Conservation (phyloP, 2,113 vertebrate species). For the Phycodurus eques region DNA sequence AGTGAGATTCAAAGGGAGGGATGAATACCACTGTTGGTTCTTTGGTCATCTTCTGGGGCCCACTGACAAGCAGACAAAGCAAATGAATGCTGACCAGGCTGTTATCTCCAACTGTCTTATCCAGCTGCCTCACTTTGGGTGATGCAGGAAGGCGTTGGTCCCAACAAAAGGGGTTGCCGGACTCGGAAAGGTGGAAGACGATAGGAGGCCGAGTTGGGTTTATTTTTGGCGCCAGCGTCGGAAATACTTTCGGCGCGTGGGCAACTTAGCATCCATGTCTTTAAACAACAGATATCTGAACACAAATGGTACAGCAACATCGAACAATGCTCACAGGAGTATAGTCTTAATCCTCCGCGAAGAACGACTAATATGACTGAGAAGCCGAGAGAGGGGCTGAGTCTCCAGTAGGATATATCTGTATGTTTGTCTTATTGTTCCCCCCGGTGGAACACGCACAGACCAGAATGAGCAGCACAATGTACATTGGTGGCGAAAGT, state of each 20-base stretch:
- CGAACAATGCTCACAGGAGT: too few relatives aligned
- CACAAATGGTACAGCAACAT: too few relatives aligned
- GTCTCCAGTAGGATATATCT: too few relatives aligned
- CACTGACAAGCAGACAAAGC: slow-evolving; percentile 9
- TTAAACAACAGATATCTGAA: too few relatives aligned
- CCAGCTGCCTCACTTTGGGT: neutral
- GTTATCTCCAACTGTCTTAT: neutral
- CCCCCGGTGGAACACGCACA: too few relatives aligned
- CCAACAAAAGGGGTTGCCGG: neutral
- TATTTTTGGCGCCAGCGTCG: neutral
- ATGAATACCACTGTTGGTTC: slow-evolving; percentile 32
- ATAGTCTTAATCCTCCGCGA: too few relatives aligned
- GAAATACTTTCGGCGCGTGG: too few relatives aligned
- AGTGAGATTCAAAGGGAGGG: slow-evolving; percentile 29
- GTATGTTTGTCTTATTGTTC: neutral
- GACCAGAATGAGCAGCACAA: too few relatives aligned
- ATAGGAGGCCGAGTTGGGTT: neutral
- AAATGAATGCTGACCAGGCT: neutral
- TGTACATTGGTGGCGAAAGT: too few relatives aligned
- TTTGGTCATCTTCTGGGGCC: slow-evolving; percentile 8
- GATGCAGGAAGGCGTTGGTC: neutral
- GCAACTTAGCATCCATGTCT: too few relatives aligned
- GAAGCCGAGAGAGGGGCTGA: too few relatives aligned
- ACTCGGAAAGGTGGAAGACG: neutral
- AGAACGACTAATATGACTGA: too few relatives aligned